These are phyloP conservation scores for Drosophila tristis DNA, from an alignment of 1,140 invertebrate genomes.

Conservation along the genomic window DNA sequence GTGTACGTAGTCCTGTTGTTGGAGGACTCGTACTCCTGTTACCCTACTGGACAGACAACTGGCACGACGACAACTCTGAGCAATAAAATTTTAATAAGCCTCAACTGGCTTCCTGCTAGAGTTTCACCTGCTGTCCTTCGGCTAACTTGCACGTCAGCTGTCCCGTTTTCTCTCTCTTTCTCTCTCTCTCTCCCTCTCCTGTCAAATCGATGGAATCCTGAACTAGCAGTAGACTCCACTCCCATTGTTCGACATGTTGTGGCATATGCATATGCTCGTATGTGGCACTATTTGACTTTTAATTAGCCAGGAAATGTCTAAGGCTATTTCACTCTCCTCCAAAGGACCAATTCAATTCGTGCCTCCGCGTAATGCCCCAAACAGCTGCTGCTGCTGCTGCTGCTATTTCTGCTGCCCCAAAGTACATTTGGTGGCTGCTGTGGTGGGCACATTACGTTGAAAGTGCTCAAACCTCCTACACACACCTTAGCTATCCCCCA, in stretches of 20 bases:
- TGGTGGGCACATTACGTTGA: constrained; percentile 18
- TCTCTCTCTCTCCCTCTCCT: not conserved
- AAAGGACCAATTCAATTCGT: not conserved
- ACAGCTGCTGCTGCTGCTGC: no score
- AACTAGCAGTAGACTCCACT: not conserved
- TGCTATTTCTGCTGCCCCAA: no score
- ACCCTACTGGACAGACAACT: constrained; percentile 30
- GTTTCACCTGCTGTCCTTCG: constrained; percentile 16
- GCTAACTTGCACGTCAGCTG: constrained; percentile 8
- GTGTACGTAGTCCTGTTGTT: not conserved
- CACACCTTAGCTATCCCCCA: not conserved
- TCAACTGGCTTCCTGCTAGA: constrained; percentile 32
- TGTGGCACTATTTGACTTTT: constrained; percentile 37
- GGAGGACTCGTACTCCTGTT: not conserved
- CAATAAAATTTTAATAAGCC: constrained; percentile 68
- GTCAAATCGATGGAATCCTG: constrained; percentile 6
- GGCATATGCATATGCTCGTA: constrained; percentile 1
- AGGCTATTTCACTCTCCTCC: not conserved
- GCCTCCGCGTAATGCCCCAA: constrained; percentile 1
- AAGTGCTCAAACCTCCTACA: constrained; percentile 20
- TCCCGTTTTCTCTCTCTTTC: not conserved
- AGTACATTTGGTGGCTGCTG: constrained; percentile 1
- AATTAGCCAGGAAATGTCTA: constrained; percentile 30
- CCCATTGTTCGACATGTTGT: constrained; percentile 29
- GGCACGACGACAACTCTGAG: constrained; percentile 30